Percentiles rank a stretch among this genome's conserved stretches.
phyloP scores from a whole-genome alignment of 2,797 vertebrate genomes.

The Spea hammondii region DNA sequence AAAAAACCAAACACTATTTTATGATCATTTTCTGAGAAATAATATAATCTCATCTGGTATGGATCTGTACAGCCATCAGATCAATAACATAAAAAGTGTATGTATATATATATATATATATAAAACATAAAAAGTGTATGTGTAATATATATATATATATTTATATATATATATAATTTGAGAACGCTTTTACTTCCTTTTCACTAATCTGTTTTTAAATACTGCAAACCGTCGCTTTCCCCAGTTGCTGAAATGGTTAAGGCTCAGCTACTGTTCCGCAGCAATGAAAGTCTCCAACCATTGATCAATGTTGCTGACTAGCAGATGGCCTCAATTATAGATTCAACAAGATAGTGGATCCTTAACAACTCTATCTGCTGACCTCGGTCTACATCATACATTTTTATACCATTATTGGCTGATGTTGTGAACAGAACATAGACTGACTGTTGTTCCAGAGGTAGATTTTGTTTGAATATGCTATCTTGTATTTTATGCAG shows the following conservation, averaged over 20 bases:
- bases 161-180: too few relatives aligned
- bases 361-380: constrained; percentile 44
- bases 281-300: constrained; percentile 18
- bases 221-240: too few relatives aligned
- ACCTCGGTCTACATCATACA: constrained; percentile 41
- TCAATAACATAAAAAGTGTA: too few relatives aligned
- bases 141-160: too few relatives aligned
- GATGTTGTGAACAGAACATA: not conserved
- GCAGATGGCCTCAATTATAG: constrained; percentile 49
- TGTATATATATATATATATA: too few relatives aligned
- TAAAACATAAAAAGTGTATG: too few relatives aligned
- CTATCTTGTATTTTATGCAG: constrained; percentile 8
- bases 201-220: too few relatives aligned
- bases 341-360: constrained; percentile 48
- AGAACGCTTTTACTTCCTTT: too few relatives aligned
- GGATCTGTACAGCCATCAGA: too few relatives aligned
- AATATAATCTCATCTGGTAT: too few relatives aligned
- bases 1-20: too few relatives aligned
- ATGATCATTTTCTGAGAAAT: too few relatives aligned
- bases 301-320: constrained; percentile 48
- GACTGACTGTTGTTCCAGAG: constrained; percentile 1
- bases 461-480: constrained; percentile 14
- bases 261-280: constrained; percentile 15
- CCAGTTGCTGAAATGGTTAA: constrained; percentile 17
- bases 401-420: constrained; percentile 31